Evolutionary conservation across 2,113 vertebrate genomes (phyloP).

Genomic region (Mystacornis crossleyi): DNA sequence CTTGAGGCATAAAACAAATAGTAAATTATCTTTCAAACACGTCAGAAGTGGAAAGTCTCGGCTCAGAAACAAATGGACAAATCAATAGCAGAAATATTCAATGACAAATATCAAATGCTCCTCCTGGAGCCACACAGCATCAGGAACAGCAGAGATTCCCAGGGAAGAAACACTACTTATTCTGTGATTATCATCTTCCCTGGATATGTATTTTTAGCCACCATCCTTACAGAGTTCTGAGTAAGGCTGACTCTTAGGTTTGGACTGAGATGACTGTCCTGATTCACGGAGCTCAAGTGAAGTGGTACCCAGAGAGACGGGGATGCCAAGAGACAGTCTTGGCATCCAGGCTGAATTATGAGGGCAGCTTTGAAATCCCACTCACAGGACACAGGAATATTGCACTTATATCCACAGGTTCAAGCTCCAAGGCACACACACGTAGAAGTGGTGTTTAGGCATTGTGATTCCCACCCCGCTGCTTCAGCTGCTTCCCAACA

Average conservation of each 20-base stretch:
- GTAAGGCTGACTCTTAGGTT: neutral
- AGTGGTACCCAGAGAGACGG: neutral
- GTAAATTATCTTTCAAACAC: neutral
- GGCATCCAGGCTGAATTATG: neutral
- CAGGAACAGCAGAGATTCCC: neutral
- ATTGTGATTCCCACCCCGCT: neutral
- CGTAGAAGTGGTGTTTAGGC: rapidly evolving
- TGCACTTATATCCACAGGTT: neutral
- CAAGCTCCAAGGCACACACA: neutral
- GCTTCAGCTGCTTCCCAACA: neutral
- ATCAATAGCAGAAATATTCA: neutral
- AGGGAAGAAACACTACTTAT: neutral
- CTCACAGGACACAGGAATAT: neutral
- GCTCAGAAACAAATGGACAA: neutral
- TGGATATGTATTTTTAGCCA: neutral
- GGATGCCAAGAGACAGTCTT: neutral
- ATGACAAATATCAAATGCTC: neutral
- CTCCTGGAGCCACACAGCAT: neutral
- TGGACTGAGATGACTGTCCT: neutral
- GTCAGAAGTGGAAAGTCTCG: neutral
- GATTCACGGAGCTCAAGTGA: neutral
- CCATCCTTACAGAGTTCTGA: neutral
- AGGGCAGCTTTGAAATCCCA: neutral
- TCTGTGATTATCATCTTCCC: neutral
- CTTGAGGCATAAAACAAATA: neutral